phyloP scores from a whole-genome alignment of 2,113 vertebrate species.

The Prunella fulvescens region DNA sequence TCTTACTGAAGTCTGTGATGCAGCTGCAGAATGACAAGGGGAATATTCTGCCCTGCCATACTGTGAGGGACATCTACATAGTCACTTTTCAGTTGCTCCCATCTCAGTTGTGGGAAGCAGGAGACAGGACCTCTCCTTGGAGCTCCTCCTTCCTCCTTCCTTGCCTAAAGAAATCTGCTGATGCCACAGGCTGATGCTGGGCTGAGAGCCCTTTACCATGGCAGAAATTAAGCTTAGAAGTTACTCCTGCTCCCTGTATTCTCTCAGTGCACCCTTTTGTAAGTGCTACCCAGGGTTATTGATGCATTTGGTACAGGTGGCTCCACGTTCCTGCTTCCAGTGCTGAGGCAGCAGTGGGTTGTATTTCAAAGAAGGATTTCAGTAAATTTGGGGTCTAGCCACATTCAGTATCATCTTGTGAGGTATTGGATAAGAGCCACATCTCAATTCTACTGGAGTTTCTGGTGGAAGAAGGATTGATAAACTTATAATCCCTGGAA shows the following conservation, averaged over 20 bases:
- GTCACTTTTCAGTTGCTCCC: not conserved
- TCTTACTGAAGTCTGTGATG: not conserved
- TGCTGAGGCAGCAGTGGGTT: not conserved
- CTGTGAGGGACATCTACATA: not conserved
- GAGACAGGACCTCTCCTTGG: not conserved
- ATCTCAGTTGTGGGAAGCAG: not conserved
- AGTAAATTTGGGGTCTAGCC: not conserved
- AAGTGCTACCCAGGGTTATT: not conserved
- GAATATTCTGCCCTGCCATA: not conserved
- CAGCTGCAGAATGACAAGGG: not conserved
- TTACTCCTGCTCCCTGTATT: not conserved
- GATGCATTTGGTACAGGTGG: not conserved
- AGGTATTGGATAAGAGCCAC: not conserved
- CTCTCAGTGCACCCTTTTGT: not conserved
- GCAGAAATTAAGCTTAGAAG: not conserved
- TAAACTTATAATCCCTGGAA: not conserved
- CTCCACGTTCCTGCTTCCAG: not conserved
- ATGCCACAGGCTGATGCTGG: not conserved
- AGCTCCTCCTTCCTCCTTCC: not conserved
- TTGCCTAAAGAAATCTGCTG: fast-evolving
- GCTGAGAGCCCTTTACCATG: not conserved
- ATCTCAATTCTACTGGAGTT: not conserved
- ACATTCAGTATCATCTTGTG: not conserved
- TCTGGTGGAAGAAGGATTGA: not conserved
- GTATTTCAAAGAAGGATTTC: not conserved